Evolutionary conservation across 2,113 vertebrate genomes (phyloP).

Genomic region (Sinocyclocheilus maitianheensis): DNA sequence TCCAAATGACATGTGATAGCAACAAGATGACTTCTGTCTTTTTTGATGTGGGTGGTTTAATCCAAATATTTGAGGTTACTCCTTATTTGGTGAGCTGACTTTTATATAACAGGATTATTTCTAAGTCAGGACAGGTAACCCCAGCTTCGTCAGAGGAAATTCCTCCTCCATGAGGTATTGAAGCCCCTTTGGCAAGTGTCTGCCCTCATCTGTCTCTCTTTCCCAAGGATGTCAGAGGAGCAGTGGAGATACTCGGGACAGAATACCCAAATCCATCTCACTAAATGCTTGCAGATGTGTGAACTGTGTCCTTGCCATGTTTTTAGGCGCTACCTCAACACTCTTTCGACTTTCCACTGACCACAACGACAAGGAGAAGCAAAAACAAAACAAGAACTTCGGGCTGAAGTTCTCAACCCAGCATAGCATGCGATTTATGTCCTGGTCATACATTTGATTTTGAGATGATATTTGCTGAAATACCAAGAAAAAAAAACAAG

Average conservation of each 20-base stretch:
- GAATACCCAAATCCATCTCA: conserved; percentile 65
- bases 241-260: conserved; percentile 61
- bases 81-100: conserved; percentile 26
- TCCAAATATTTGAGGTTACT: conserved; percentile 26
- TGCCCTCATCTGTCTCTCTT: conserved; percentile 69
- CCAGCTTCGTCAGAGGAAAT: conserved; percentile 37
- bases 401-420: neutral
- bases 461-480: conserved; percentile 9
- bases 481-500: neutral
- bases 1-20: conserved; percentile 22
- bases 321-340: conserved; percentile 53
- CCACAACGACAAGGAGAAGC: conserved; percentile 7
- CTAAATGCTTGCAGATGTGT: conserved; percentile 75
- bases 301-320: conserved; percentile 56
- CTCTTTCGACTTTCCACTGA: conserved; percentile 39
- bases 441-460: neutral
- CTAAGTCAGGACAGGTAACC: conserved; percentile 38
- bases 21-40: conserved; percentile 23
- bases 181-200: conserved; percentile 51
- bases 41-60: conserved; percentile 24
- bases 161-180: conserved; percentile 46
- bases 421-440: neutral
- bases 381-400: neutral
- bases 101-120: conserved; percentile 34
- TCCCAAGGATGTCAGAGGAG: conserved; percentile 56